Evolutionary conservation across 2,797 vertebrate species (phyloP), one percentile per base, ranked within the genome.

Genomic region (Semaprochilodus insignis): DNA sequence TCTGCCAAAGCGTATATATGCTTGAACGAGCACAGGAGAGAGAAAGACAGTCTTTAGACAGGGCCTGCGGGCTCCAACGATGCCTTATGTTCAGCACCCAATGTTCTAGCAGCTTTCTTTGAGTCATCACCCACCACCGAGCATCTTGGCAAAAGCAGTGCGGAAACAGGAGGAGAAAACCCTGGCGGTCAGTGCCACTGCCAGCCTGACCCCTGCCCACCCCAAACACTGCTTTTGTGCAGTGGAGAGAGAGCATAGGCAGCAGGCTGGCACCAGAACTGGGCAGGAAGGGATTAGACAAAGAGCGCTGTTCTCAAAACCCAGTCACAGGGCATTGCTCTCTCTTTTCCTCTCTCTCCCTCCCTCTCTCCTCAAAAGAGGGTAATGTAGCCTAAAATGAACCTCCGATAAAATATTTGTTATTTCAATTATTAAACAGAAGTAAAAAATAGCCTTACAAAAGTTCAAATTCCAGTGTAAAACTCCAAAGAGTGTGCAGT

Each of bases 81-180:
- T 60, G 91, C 93, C 91, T 92, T 92, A 91, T 94, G 94, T 86
- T 92, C 92, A 91, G 93, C 91, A 94, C 94, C 92, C 86, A 85
- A 89, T 94, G 94, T 95, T 93, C 94, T 90, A 90, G 92, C 89
- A 88, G 87, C 88, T 94, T 93, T 93, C 92, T 93, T 93, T 95
- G 94, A 95, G 93, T 94, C 93, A 94, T 89, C 90, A 91, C 92
- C 93, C 92, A 93, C 92, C 89, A 23, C 91, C 87, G 93, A 93
- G 93, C 84, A 62, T 7, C 88, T 91, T 91, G 91, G 93, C 92
- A 92, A 77, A 78, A 83, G 7, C n/a, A 83, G 70, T 87, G 91
- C 86, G 89, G 91, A 93, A 93, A 93, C 93, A 94, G 93, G 91
- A 91, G 89, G 92, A 92, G 90, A 93, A 92, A 92, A 90, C 91